These are phyloP conservation scores for Nomada flava DNA, from an alignment of 2,888 invertebrate genomes.

Conservation along the genomic window DNA sequence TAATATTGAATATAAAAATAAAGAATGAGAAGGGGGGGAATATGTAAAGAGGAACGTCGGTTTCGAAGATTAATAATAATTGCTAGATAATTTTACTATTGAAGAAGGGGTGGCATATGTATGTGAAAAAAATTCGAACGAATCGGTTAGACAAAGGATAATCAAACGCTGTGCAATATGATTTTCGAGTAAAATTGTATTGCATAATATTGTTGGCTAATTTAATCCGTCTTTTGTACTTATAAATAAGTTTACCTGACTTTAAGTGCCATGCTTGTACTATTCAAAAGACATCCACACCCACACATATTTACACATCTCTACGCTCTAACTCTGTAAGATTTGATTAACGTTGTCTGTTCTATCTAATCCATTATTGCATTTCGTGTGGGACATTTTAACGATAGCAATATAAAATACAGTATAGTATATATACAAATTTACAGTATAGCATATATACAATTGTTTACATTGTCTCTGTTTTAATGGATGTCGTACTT, in stretches of 20 bases:
- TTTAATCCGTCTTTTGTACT: constrained; percentile 60
- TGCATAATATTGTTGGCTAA: constrained; percentile 42
- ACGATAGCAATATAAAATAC: constrained; percentile 59
- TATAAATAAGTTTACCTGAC: constrained; percentile 64
- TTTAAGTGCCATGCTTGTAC: constrained; percentile 70
- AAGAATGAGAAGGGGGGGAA: neutral
- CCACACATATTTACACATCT: constrained; percentile 25
- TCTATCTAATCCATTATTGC: constrained; percentile 42
- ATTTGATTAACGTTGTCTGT: constrained; percentile 50
- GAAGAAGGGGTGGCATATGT: constrained; percentile 10
- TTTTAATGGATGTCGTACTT: constrained; percentile 52
- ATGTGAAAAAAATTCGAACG: neutral
- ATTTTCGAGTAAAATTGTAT: constrained; percentile 34
- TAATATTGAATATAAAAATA: constrained; percentile 20
- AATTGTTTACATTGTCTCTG: constrained; percentile 61
- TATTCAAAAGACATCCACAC: constrained; percentile 46
- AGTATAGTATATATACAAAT: constrained; percentile 44
- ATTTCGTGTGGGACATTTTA: constrained; percentile 36
- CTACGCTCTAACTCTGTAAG: constrained; percentile 40
- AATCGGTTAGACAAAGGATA: constrained; percentile 28
- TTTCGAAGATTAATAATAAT: neutral
- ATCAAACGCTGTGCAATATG: constrained; percentile 52
- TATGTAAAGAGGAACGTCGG: neutral
- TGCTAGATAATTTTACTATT: neutral
- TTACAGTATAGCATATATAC: constrained; percentile 51